Conservation (phyloP, 2,113 vertebrate species). For the Toxostoma redivivum region DNA sequence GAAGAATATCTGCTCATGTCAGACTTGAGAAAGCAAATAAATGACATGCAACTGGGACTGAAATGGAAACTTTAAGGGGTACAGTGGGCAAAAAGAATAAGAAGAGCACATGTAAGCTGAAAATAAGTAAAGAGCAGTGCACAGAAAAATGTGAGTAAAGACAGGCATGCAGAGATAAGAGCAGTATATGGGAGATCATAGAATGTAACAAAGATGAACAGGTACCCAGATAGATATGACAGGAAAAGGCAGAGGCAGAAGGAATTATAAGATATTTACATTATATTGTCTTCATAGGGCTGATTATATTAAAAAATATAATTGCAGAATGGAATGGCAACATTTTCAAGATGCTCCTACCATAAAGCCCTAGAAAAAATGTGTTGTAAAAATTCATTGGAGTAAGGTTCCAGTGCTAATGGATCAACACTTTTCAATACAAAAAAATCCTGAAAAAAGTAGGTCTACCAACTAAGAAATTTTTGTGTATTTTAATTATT, state of each 20-base stretch:
- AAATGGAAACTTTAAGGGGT: neutral
- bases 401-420: neutral
- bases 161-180: neutral
- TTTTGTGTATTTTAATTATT: neutral
- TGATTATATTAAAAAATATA: neutral
- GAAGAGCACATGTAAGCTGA: neutral
- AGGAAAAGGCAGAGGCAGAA: neutral
- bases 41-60: neutral
- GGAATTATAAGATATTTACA: neutral
- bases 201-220: neutral
- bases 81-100: neutral
- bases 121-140: neutral
- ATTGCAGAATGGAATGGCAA: neutral
- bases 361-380: neutral
- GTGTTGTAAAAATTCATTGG: neutral
- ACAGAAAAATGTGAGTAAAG: neutral
- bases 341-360: neutral
- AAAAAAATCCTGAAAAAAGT: neutral
- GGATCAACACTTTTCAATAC: neutral
- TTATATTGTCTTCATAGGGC: neutral
- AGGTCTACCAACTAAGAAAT: neutral
- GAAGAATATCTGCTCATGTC: neutral
- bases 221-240: neutral
- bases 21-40: neutral
- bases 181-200: rapidly evolving